These are phyloP conservation scores for Yasuhikotakia modesta DNA, from an alignment of 2,797 vertebrate species.

Conservation along the genomic window DNA sequence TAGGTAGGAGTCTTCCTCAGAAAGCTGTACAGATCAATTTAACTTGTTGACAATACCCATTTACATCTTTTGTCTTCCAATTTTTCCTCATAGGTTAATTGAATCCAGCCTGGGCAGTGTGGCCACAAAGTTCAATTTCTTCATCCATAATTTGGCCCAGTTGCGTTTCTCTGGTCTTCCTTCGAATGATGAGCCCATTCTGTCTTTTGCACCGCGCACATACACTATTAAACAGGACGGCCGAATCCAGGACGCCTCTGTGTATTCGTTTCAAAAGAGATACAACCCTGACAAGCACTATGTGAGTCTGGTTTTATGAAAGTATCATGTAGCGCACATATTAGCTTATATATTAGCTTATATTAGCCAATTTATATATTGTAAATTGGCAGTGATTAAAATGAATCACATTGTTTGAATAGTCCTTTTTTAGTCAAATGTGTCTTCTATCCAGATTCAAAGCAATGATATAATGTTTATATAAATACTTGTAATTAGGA, in stretches of 20 bases:
- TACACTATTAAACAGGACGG: constrained; percentile 94
- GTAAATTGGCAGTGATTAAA: no score
- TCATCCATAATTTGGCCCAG: constrained; percentile 98
- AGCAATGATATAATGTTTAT: not conserved
- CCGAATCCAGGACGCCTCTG: constrained; percentile 86
- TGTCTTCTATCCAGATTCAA: not conserved
- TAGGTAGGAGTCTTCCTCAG: constrained; percentile 78
- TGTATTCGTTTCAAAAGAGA: constrained; percentile 97
- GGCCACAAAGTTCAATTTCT: constrained; percentile 99
- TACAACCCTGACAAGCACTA: constrained; percentile 99
- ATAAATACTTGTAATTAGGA: not conserved
- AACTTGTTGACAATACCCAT: not conserved
- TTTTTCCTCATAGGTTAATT: constrained; percentile 79
- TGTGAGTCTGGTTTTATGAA: constrained; percentile 74
- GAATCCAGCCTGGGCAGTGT: constrained; percentile 96
- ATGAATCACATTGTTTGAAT: no score
- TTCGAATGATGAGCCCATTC: constrained; percentile 92
- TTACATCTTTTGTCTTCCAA: not conserved
- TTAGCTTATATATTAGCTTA: no score
- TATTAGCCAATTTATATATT: no score
- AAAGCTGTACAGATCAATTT: constrained; percentile 56
- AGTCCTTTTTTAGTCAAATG: no score
- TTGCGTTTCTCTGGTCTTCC: constrained; percentile 93
- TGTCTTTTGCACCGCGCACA: constrained; percentile 93
- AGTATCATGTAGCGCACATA: not conserved